These are phyloP conservation scores for Ferrisia virgata DNA, from an alignment of 2,888 invertebrate genomes.

Conservation along the genomic window DNA sequence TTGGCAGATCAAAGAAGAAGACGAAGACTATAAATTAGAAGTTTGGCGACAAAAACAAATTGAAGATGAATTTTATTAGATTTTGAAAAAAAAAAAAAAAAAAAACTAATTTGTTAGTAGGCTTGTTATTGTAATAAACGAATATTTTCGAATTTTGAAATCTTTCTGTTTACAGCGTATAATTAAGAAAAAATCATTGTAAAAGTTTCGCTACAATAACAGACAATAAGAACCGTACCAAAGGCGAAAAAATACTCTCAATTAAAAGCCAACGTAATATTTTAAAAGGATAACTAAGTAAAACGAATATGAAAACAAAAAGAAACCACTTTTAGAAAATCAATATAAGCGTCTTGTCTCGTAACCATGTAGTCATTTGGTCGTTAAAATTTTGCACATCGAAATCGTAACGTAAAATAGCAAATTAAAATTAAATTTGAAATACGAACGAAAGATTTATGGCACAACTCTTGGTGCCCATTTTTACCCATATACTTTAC, in stretches of 20 bases:
- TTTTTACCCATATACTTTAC: not conserved
- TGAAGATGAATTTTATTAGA: constrained; percentile 36
- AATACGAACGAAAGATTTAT: not conserved
- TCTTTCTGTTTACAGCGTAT: too few species aligned
- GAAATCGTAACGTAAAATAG: not conserved
- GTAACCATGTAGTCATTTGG: not conserved
- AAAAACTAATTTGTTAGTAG: not conserved
- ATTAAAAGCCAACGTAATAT: too few species aligned
- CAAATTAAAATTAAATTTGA: not conserved
- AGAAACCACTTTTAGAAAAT: not conserved
- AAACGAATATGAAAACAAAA: not conserved
- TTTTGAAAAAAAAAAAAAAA: too few species aligned
- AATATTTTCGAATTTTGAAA: not conserved
- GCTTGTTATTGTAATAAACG: not conserved
- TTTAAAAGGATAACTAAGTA: not conserved
- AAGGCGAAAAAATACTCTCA: too few species aligned
- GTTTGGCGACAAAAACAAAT: not conserved
- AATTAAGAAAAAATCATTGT: too few species aligned
- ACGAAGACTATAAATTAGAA: not conserved
- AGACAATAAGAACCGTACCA: too few species aligned
- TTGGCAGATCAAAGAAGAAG: constrained; percentile 39
- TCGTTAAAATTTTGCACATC: not conserved
- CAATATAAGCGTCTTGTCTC: not conserved
- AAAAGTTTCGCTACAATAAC: too few species aligned
- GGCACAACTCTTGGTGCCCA: too few species aligned